Base-by-base conservation (phyloP, 2,888 invertebrate species). In the Corythucha ciliata region DNA sequence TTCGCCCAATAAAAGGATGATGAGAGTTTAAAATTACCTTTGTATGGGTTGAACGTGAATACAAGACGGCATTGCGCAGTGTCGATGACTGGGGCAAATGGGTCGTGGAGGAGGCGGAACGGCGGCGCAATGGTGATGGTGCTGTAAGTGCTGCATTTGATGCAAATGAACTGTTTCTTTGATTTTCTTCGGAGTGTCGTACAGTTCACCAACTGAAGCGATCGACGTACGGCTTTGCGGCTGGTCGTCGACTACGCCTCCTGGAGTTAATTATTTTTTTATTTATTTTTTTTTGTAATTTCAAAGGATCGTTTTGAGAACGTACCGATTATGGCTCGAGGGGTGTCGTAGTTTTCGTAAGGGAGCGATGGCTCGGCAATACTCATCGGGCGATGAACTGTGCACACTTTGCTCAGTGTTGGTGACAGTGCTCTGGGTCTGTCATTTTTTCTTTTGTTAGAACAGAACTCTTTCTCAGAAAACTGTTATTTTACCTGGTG, bases 301-400 rank as follows among this genome's bases (percentile, higher is more conserved):
- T n/a, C n/a, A n/a, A n/a, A n/a, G n/a, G n/a, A n/a, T n/a, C n/a
- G n/a, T n/a, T n/a, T n/a, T n/a, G n/a, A n/a, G n/a, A n/a, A n/a
- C n/a, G n/a, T 51, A 26, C 49, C 48, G 40, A 49, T 48, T 18
- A 57, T 50, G 6, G 50, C 47, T 32, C 55, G 34, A 56, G 85
- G 85, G 54, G 85, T 72, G 64, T 85, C 84, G 65, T 86, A 86
- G 65, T 86, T 85, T 67, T 83, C 83, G 63, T 53, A 56, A 4
- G 48, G 46, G 12, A 41, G 26, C 7, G 45, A 48, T 24, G 33
- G 33, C n/a, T n/a, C n/a, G n/a, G n/a, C n/a, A n/a, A n/a, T n/a
- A n/a, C n/a, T n/a, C n/a, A n/a, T n/a, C n/a, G n/a, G n/a, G n/a
- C n/a, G n/a, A n/a, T n/a, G n/a, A n/a, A n/a, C n/a, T n/a, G n/a